phyloP scores from a whole-genome alignment of 2,888 invertebrate genomes.

The Eupithecia dodoneata region DNA sequence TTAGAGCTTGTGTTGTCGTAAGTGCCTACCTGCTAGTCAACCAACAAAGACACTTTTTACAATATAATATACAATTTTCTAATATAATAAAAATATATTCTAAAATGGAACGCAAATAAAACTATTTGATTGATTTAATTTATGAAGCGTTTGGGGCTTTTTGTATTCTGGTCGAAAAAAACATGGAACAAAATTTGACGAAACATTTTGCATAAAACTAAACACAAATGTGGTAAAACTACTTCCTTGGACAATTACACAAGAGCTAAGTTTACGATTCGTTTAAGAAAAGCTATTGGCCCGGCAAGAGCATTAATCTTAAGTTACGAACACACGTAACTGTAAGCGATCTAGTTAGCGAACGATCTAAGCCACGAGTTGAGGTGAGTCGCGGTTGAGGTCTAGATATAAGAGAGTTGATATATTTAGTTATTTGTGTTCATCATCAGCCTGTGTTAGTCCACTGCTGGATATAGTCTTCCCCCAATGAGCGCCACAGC shows the following conservation, averaged over 20 bases:
- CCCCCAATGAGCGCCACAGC: no score
- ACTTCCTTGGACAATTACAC: slow-evolving; percentile 4
- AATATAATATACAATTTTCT: no score
- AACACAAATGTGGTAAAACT: not conserved
- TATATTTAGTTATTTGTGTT: not conserved
- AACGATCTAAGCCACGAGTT: slow-evolving; percentile 21
- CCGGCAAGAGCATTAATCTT: slow-evolving; percentile 3
- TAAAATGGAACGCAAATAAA: no score
- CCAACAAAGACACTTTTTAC: no score
- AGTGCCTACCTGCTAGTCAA: no score
- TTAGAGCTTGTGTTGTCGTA: no score
- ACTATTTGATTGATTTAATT: no score
- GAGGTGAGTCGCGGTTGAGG: slow-evolving; percentile 17
- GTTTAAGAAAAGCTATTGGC: slow-evolving; percentile 27
- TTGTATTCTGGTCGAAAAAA: not conserved
- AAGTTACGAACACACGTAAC: slow-evolving; percentile 25
- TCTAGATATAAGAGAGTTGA: slow-evolving; percentile 1
- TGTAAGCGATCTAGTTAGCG: slow-evolving; percentile 27
- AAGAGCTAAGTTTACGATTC: slow-evolving; percentile 13
- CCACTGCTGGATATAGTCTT: no score
- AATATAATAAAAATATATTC: no score
- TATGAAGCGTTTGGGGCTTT: no score
- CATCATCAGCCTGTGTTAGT: no score
- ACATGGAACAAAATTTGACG: not conserved
- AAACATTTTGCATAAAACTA: not conserved